Evolutionary conservation across 1,140 invertebrate genomes (phyloP).

Genomic region (Odontomachus brunneus): DNA sequence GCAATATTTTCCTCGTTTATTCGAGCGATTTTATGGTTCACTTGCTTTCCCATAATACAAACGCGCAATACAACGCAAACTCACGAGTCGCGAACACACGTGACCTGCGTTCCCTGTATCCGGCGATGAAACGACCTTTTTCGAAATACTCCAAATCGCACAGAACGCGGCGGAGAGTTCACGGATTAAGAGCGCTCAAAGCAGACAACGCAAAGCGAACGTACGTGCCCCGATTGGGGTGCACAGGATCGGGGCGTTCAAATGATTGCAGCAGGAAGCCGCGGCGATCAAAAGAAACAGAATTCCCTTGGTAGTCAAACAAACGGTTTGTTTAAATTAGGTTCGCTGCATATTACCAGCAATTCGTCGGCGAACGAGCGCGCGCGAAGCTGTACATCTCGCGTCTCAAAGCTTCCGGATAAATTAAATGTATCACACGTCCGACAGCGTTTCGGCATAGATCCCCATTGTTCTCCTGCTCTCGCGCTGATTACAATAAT

Average conservation of each 20-base stretch:
- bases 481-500: neutral
- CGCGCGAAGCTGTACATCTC: neutral
- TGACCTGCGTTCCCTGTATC: neutral
- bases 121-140: neutral
- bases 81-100: too few species aligned
- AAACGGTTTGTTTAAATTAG: slow-evolving; percentile 1
- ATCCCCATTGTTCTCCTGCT: neutral
- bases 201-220: slow-evolving; percentile 30
- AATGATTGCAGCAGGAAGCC: slow-evolving; percentile 25
- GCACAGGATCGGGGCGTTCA: neutral
- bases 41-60: neutral
- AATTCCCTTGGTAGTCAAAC: neutral
- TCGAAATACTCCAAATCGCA: slow-evolving; percentile 22
- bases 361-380: slow-evolving; percentile 11
- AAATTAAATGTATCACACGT: slow-evolving; percentile 18
- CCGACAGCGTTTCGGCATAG: too few species aligned
- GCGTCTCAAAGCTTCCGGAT: neutral
- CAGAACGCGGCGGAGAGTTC: slow-evolving; percentile 1
- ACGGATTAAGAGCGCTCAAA: slow-evolving; percentile 53
- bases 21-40: neutral
- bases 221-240: neutral
- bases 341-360: slow-evolving; percentile 30
- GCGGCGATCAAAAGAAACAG: slow-evolving; percentile 47
- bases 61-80: neutral
- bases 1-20: too few species aligned